phyloP scores from a whole-genome alignment of 2,888 invertebrate species.

The Galerucella nymphaeae region DNA sequence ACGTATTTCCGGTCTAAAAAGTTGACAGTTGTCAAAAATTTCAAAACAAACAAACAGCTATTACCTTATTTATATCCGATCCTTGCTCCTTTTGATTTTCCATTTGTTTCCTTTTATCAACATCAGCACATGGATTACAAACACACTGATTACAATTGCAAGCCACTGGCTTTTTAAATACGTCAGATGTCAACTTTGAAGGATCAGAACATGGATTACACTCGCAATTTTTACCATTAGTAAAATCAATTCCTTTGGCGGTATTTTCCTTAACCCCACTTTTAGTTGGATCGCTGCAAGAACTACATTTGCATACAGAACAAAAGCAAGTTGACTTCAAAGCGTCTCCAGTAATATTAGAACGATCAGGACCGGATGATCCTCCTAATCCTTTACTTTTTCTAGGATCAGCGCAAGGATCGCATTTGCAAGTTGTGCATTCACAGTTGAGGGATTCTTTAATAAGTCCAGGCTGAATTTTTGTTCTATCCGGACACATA shows the following conservation, averaged over 20 bases:
- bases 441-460: background rate
- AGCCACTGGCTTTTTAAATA: background rate
- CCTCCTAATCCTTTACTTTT: background rate
- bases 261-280: background rate
- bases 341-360: background rate
- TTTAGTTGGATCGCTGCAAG: background rate
- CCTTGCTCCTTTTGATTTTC: background rate
- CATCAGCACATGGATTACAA: conserved; percentile 1
- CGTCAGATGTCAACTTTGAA: no score
- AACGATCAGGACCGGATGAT: background rate
- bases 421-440: background rate
- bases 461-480: background rate
- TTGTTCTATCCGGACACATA: background rate
- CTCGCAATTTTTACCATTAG: background rate
- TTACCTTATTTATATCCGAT: background rate
- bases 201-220: background rate
- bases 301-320: background rate
- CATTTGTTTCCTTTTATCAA: conserved; percentile 2
- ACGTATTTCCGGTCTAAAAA: background rate
- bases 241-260: background rate
- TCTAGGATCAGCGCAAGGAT: background rate
- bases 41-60: no score
- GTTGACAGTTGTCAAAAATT: background rate
- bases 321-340: background rate
- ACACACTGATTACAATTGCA: background rate